phyloP scores from a whole-genome alignment of 2,888 invertebrate species.

The Mythimna lalbum region DNA sequence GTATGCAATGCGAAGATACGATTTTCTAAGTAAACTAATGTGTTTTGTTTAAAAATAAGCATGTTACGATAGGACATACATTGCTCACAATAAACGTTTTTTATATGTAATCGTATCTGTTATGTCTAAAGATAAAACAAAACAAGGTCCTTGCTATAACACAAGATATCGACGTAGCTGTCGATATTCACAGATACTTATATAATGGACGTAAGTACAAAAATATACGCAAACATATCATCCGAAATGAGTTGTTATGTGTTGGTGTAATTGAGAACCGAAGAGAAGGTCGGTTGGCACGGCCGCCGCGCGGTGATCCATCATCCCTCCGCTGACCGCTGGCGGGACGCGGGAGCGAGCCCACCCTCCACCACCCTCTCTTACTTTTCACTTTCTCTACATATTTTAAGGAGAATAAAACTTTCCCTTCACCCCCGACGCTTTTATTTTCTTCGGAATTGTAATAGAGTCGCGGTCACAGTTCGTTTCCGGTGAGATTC shows the following conservation, averaged over 20 bases:
- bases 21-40: background rate
- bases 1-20: background rate
- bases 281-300: slow-evolving; percentile 82
- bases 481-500: slow-evolving; percentile 74
- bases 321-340: slow-evolving; percentile 89
- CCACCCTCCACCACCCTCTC: slow-evolving; percentile 77
- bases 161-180: slow-evolving; percentile 27
- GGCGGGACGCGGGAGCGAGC: slow-evolving; percentile 66
- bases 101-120: background rate
- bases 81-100: slow-evolving; percentile 4
- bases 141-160: slow-evolving; percentile 20
- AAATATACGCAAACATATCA: slow-evolving; percentile 67
- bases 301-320: slow-evolving; percentile 88
- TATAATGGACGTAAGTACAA: slow-evolving; percentile 49
- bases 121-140: slow-evolving; percentile 20
- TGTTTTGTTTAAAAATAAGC: background rate
- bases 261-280: slow-evolving; percentile 88
- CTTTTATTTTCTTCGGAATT: slow-evolving; percentile 83
- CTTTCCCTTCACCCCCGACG: slow-evolving; percentile 84
- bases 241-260: slow-evolving; percentile 79
- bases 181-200: slow-evolving; percentile 52
- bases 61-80: background rate
- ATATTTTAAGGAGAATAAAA: slow-evolving; percentile 91
- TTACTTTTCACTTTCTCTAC: slow-evolving; percentile 91
- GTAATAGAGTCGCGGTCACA: slow-evolving; percentile 80